A percentile compares a stretch with the other conserved stretches of the same genome.
These are phyloP conservation scores for Tholera decimalis DNA, from an alignment of 2,888 invertebrate species.

Conservation along the genomic window DNA sequence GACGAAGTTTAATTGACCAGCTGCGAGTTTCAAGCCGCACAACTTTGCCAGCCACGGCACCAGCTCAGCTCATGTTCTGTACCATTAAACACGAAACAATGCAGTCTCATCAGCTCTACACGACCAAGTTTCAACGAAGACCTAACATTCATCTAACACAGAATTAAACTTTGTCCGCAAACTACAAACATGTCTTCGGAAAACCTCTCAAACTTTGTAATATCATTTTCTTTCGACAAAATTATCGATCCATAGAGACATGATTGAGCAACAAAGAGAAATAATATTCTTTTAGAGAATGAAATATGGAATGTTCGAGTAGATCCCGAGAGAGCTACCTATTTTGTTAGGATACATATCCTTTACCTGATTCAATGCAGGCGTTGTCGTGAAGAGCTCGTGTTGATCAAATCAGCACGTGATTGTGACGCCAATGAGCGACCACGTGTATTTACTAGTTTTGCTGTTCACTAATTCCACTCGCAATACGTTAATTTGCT, in stretches of 20 bases:
- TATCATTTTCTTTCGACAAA: slow-evolving; percentile 28
- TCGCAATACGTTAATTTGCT: slow-evolving; percentile 47
- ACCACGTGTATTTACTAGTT: slow-evolving; percentile 9
- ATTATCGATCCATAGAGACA: slow-evolving; percentile 44
- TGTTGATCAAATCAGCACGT: slow-evolving; percentile 15
- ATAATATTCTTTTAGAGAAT: slow-evolving; percentile 39
- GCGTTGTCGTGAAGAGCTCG: slow-evolving; percentile 7
- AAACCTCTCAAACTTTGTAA: slow-evolving; percentile 29
- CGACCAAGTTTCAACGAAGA: slow-evolving; percentile 42
- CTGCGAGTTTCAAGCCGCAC: slow-evolving; percentile 54
- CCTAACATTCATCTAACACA: slow-evolving; percentile 16
- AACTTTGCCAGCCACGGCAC: slow-evolving; percentile 51
- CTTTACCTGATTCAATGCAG: slow-evolving; percentile 31
- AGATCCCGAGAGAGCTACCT: slow-evolving; percentile 16
- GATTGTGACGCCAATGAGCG: slow-evolving; percentile 14
- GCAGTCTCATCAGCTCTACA: slow-evolving; percentile 65
- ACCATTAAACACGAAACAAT: slow-evolving; percentile 75
- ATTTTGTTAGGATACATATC: slow-evolving; percentile 25
- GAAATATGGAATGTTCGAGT: slow-evolving; percentile 37
- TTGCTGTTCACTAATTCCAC: slow-evolving; percentile 18
- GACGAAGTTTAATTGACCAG: slow-evolving; percentile 68
- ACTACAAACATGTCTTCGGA: slow-evolving; percentile 35
- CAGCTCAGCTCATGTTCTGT: slow-evolving; percentile 61
- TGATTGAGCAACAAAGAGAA: slow-evolving; percentile 43
- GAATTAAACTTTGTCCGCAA: slow-evolving; percentile 42